phyloP scores from a whole-genome alignment of 2,113 vertebrate species.

The Tragelaphus buxtoni region DNA sequence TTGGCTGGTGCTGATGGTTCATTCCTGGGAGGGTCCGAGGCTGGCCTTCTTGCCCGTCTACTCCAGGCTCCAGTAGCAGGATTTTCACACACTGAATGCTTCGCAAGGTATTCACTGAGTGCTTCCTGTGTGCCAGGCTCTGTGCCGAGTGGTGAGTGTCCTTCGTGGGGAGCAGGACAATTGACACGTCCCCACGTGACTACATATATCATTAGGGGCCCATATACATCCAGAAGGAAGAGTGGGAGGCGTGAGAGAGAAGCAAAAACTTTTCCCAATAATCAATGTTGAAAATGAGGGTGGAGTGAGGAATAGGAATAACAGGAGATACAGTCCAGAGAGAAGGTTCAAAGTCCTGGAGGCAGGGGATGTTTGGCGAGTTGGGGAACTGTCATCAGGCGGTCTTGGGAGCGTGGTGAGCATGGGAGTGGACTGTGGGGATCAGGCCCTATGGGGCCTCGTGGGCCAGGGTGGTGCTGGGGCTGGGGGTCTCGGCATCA shows the following conservation, averaged over 20 bases:
- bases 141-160: not conserved
- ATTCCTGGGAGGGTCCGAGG: not conserved
- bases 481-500: not conserved
- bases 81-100: not conserved
- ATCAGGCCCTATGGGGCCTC: not conserved
- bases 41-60: not conserved
- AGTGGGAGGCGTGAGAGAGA: fast-evolving
- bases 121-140: not conserved
- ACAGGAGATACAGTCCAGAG: fast-evolving
- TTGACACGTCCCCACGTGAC: fast-evolving
- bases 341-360: not conserved
- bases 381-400: not conserved
- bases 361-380: not conserved
- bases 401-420: fast-evolving
- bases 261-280: not conserved
- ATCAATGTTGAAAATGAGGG: too few relatives aligned
- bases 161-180: not conserved
- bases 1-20: not conserved
- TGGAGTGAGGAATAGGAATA: not conserved
- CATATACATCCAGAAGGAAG: too few relatives aligned
- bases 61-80: not conserved
- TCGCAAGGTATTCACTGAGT: not conserved
- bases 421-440: not conserved
- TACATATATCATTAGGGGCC: fast-evolving
- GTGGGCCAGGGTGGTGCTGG: not conserved